Evolutionary conservation across 2,797 vertebrate genomes (phyloP).

Genomic region (Liparis tanakae): DNA sequence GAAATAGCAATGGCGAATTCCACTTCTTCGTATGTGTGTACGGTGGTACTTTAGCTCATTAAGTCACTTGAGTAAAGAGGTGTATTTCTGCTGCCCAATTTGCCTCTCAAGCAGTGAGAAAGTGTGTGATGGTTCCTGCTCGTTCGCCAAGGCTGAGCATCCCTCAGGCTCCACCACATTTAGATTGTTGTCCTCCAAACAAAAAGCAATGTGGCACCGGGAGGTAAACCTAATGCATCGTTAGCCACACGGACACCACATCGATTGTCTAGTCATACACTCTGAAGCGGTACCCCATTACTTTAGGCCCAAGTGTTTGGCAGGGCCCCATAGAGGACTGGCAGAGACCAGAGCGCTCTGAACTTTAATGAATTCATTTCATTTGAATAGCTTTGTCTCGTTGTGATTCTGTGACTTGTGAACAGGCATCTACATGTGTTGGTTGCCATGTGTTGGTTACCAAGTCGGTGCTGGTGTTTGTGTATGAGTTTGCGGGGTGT

Average conservation of each 20-base stretch:
- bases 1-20: conserved; percentile 1
- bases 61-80: conserved; percentile 29
- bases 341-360: conserved; percentile 20
- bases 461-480: conserved; percentile 30
- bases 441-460: conserved; percentile 33
- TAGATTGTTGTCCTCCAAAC: conserved; percentile 19
- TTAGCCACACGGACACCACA: conserved; percentile 26
- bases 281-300: conserved; percentile 37
- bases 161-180: conserved; percentile 12
- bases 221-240: conserved; percentile 26
- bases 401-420: conserved; percentile 49
- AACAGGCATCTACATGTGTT: conserved; percentile 47
- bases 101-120: neutral
- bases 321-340: conserved; percentile 23
- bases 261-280: conserved; percentile 26
- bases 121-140: neutral
- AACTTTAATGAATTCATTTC: conserved; percentile 51
- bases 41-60: conserved; percentile 20
- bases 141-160: neutral
- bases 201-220: conserved; percentile 17
- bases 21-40: conserved; percentile 9
- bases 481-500: conserved; percentile 17
- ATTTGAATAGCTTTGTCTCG: conserved; percentile 27
- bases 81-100: conserved; percentile 1
- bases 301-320: conserved; percentile 39